phyloP scores from a whole-genome alignment of 2,888 invertebrate genomes.

The Coleophora deauratella region DNA sequence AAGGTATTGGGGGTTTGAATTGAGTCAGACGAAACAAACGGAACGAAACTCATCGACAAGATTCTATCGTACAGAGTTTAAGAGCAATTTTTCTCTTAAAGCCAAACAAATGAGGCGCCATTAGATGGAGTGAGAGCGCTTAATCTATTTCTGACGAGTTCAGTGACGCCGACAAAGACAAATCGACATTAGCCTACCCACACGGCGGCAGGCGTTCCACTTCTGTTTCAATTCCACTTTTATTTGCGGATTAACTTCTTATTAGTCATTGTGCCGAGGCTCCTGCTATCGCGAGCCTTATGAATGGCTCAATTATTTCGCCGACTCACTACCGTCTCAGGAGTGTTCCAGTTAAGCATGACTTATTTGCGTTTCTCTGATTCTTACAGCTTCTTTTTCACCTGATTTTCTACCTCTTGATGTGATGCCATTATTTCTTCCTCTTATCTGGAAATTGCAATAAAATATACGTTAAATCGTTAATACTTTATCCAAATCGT shows the following conservation, averaged over 20 bases:
- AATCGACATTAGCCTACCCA: conserved; percentile 73
- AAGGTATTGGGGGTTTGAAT: conserved; percentile 31
- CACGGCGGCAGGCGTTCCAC: conserved; percentile 69
- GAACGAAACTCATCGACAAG: conserved; percentile 65
- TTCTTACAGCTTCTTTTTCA: conserved; percentile 12
- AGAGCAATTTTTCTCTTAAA: conserved; percentile 72
- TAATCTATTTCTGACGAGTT: conserved; percentile 76
- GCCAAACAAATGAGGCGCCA: conserved; percentile 74
- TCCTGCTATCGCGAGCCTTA: conserved; percentile 66
- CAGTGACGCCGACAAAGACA: conserved; percentile 75
- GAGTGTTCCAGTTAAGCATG: conserved; percentile 26
- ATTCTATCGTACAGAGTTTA: conserved; percentile 64
- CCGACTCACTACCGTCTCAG: conserved; percentile 46
- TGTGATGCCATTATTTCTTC: too few relatives aligned
- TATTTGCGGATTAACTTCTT: conserved; percentile 75
- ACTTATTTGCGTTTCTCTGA: conserved; percentile 28
- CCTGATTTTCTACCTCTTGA: not conserved
- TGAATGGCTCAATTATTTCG: conserved; percentile 71
- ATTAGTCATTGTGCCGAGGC: conserved; percentile 67
- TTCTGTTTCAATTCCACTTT: conserved; percentile 75
- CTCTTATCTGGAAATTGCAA: too few relatives aligned
- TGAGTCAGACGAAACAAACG: conserved; percentile 62
- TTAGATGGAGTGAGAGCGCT: conserved; percentile 74
- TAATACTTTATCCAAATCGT: too few relatives aligned
- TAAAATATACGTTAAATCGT: too few relatives aligned